Evolutionary conservation across 2,113 vertebrate genomes (phyloP).

Genomic region (Ifrita kowaldi): DNA sequence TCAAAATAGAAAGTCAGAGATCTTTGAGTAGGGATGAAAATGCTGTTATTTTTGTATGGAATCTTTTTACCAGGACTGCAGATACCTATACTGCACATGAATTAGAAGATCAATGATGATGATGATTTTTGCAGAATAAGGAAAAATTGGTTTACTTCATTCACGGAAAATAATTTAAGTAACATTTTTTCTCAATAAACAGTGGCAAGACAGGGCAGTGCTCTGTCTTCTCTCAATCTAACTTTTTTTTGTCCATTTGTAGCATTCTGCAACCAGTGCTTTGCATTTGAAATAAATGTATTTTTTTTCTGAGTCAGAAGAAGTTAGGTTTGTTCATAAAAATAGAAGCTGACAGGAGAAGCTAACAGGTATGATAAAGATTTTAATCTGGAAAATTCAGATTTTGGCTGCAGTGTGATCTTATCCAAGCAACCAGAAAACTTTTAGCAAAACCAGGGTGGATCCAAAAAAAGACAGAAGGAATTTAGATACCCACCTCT

Average conservation of each 20-base stretch:
- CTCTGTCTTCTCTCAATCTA: neutral
- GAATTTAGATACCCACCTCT: neutral
- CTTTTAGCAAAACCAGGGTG: neutral
- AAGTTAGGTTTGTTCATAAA: neutral
- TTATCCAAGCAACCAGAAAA: neutral
- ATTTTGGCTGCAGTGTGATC: neutral
- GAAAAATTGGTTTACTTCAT: neutral
- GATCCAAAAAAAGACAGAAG: neutral
- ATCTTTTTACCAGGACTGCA: neutral
- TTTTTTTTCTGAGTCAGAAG: neutral
- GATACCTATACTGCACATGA: neutral
- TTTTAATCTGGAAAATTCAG: neutral
- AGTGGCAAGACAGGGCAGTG: neutral
- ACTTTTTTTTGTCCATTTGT: neutral
- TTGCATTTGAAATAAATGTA: neutral
- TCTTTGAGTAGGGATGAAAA: neutral
- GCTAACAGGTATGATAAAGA: neutral
- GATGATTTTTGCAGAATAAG: neutral
- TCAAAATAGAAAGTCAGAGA: neutral
- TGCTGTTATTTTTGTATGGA: neutral
- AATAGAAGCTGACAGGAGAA: neutral
- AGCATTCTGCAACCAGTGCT: neutral
- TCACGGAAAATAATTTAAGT: neutral
- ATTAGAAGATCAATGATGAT: neutral
- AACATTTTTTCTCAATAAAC: neutral